Evolutionary conservation across 2,888 invertebrate genomes (phyloP).

Genomic region (Ferrisia virgata): DNA sequence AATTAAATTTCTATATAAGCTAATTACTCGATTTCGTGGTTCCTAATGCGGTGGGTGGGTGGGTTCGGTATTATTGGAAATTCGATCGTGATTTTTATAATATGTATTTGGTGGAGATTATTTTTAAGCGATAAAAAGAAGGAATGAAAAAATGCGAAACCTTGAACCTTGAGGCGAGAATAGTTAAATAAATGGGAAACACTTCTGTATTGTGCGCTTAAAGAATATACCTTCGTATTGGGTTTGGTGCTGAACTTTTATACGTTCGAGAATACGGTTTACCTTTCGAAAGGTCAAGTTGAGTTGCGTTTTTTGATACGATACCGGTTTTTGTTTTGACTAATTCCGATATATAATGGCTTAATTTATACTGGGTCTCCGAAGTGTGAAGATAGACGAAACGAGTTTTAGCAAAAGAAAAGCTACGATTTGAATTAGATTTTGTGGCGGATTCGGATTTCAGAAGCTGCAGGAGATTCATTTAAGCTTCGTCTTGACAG

Average conservation of each 20-base stretch:
- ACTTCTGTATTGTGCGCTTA: background rate
- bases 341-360: too few relatives aligned
- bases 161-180: background rate
- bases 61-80: background rate
- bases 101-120: background rate
- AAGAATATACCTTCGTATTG: background rate
- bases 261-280: too few relatives aligned
- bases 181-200: background rate
- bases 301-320: too few relatives aligned
- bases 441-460: too few relatives aligned
- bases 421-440: too few relatives aligned
- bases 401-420: too few relatives aligned
- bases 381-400: too few relatives aligned
- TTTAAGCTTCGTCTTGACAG: too few relatives aligned
- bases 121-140: background rate
- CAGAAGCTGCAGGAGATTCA: too few relatives aligned
- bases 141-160: background rate
- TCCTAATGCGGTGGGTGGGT: background rate
- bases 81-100: conserved; percentile 3
- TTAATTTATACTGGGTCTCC: too few relatives aligned
- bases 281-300: background rate
- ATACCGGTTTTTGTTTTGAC: too few relatives aligned
- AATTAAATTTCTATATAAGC: conserved; percentile 2
- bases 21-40: conserved; percentile 4
- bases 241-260: background rate